Evolutionary conservation across 2,113 vertebrate genomes (phyloP).

Genomic region (Seriola rivoliana): DNA sequence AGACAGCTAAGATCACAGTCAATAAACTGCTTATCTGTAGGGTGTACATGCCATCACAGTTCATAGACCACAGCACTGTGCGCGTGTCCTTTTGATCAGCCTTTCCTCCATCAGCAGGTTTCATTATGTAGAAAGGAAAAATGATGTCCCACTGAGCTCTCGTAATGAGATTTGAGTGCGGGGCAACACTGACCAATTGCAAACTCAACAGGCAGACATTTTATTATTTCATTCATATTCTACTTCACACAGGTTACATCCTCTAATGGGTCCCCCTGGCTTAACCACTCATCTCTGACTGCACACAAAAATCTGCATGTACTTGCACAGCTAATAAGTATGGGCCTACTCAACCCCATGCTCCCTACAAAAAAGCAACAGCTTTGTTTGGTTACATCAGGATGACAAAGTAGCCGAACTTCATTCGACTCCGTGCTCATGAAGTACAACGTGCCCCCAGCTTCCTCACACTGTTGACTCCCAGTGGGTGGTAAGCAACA

Average conservation of each 20-base stretch:
- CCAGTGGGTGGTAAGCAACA: not conserved
- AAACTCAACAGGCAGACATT: constrained; percentile 62
- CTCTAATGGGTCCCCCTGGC: constrained; percentile 32
- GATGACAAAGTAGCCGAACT: not conserved
- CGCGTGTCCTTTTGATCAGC: constrained; percentile 25
- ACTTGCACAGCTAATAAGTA: constrained; percentile 30
- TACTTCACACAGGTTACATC: constrained; percentile 48
- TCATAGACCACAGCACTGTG: constrained; percentile 9
- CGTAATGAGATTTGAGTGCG: constrained; percentile 59
- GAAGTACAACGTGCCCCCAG: not conserved
- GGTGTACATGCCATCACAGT: not conserved
- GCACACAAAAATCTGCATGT: constrained; percentile 19
- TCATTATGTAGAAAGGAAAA: constrained; percentile 49
- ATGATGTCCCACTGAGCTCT: constrained; percentile 53
- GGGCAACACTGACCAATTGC: constrained; percentile 58
- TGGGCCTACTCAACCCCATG: constrained; percentile 25
- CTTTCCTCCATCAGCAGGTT: constrained; percentile 27
- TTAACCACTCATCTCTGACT: constrained; percentile 36
- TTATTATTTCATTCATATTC: constrained; percentile 49
- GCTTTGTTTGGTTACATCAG: constrained; percentile 16
- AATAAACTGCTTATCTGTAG: constrained; percentile 21
- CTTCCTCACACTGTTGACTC: not conserved
- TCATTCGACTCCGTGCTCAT: not conserved
- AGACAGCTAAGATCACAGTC: constrained; percentile 12
- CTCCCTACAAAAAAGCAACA: constrained; percentile 12